Base-by-base conservation (phyloP, 2,888 invertebrate species). In the Hololepta plana region DNA sequence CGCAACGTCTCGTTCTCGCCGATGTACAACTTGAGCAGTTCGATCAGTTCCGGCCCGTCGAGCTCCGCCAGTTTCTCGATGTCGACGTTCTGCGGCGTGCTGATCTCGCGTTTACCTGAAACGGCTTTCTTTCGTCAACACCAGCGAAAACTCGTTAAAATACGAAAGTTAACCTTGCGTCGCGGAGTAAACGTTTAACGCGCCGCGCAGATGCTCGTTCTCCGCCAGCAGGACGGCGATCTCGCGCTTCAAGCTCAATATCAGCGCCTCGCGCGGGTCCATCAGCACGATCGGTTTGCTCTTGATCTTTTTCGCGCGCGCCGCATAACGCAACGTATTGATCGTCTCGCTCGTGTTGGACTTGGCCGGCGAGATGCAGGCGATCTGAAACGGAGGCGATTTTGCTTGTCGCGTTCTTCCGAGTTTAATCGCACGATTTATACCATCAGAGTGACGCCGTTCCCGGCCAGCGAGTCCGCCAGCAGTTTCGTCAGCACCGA, bases 391-490 rank as follows among this genome's bases (percentile, higher is more conserved):
- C n/a, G n/a, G n/a, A n/a, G n/a, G n/a, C n/a, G n/a, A n/a, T n/a
- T n/a, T n/a, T n/a, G n/a, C n/a, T n/a, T n/a, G n/a, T n/a, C n/a
- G n/a, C n/a, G n/a, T n/a, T n/a, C n/a, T n/a, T n/a, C n/a, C n/a
- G n/a, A n/a, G n/a, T n/a, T n/a, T n/a, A 35, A 23, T n/a, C 7
- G 9, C 26, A 13, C 15, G 29, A 28, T 27, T 34, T 48, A 57
- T 57, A 85, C 87, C 91, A 93, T 93, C 7, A 93, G 60, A 0
- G 91, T 88, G 4, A 90, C 87, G 4, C 91, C 91, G 46, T 82
- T 88, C 20, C 93, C 91, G 0, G 90, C 87, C 4, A 93, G 62
- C 41, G 90, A 90, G 51, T 93, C 91, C 0, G 91, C 87, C 27
- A 93, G 53, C 4, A 93, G 58, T 53, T 93, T 93, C 4, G 93